Evolutionary conservation across 92 coral and sea anemone genomes (phyloP), one percentile per base, ranked within the genome.

Genomic region (Hydrozoanthus gracilis): DNA sequence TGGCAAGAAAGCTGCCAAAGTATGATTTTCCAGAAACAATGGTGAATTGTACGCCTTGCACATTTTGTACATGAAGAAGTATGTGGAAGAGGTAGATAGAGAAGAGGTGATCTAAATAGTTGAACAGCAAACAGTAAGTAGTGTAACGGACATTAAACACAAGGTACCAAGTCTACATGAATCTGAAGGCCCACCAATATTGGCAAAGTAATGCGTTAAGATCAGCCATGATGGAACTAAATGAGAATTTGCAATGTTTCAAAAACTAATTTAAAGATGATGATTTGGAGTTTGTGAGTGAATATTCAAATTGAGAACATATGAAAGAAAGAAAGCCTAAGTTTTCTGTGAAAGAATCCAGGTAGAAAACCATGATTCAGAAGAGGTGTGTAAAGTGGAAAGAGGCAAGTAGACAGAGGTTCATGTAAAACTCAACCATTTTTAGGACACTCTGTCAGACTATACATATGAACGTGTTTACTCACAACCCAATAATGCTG

Each of bases 161-260:
- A 82, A 17, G 61, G 86, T 66, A 82, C 86, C 86, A 27, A 82
- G 50, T 68, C 51, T 82, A 60, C 65, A 82, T 64, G 86, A 82
- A 82, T 76, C 75, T 65, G 86, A 82, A 66, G 15, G n/a, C 46
- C 86, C 86, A 35, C 76, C 62, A 67, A 27, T 65, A 67, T 16
- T 82, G 86, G 77, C 86, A 82, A 82, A 82, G 77, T 68, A 82
- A 82, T 60, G 62, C 77, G 73, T 84, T 84, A 15, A 84, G 88
- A 84, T 84, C 88, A 7, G 67, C 52, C 44, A 71, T 72, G 80
- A 84, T 61, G 39, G 78, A 39, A 71, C 70, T 84, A 54, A 27
- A 72, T 84, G 80, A 71, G 50, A 51, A 84, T 77, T 51, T 71
- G 48, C 80, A 20, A 44, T 70, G 73, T 84, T 84, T 84, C 49